Base-by-base conservation (phyloP, 2,888 invertebrate genomes). In the Glyphotaelius pellucidus region DNA sequence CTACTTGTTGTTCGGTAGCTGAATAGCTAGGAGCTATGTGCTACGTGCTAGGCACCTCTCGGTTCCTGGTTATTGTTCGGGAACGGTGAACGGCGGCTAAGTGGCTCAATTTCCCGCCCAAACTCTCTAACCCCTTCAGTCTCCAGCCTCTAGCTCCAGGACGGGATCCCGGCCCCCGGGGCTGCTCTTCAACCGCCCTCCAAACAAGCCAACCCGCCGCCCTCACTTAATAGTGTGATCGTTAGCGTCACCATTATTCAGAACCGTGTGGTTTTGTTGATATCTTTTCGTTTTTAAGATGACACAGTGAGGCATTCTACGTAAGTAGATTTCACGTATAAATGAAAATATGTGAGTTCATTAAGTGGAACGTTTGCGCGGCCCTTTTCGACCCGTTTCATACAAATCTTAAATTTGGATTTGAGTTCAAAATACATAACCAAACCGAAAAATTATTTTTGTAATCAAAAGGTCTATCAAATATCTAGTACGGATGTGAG, bases 31-130 rank as follows among this genome's bases (percentile, higher is more conserved):
- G 25, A 67, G n/a, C 14, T 47, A 14, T 12, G 2, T 42, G 19
- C 19, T n/a, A 9, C 7, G 67, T 67, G 67, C 67, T n/a, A 52
- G 52, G 52, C 14, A 52, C 19, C 52, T 52, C 52, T 15, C 3
- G 19, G 52, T 52, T 67, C 67, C 67, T 67, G 67, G n/a, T 67
- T 67, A 67, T 67, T 25, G 67, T 67, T 67, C 9, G 67, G 25
- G 25, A 67, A 67, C 25, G 25, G 42, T 47, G 86, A 38, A 86
- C 42, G 86, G 86, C 86, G 86, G n/a, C 47, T 86, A 86, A 86
- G 42, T 86, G 86, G 14, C 30, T 35, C 30, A 86, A 86, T 86
- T 86, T 86, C 86, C 86, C 86, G 52, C 86, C 86, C 42, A 30
- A 47, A 83, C 81, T 83, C 81, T 83, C 32, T 25, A 25, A 67